Base-by-base conservation (phyloP, 1,140 invertebrate species). In the Psix sp. region DNA sequence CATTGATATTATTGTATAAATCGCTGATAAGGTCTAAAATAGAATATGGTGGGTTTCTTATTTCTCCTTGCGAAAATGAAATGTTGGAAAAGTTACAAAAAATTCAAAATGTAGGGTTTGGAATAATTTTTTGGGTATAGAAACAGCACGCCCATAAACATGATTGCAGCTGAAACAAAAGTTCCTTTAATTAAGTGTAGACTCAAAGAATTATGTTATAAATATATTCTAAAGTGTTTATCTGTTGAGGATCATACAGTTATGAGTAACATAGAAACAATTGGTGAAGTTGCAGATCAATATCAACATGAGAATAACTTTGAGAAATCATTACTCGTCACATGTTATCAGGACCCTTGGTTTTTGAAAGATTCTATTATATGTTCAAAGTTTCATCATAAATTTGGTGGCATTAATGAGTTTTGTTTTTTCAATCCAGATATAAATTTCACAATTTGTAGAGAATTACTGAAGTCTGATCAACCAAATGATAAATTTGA, bases 11-110 rank as follows among this genome's bases (percentile, higher is more conserved):
- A 2, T 15, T 75, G 3, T 75, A 63, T 26, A 60, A 36, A 29
- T n/a, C 56, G 7, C 16, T 75, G 6, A 66, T 75, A 3, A 59
- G 60, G 51, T 66, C 54, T 1, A 54, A 13, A 29, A 14, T 71
- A 10, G 74, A 71, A 15, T 77, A 74, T 42, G 56, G 66, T 4
- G 67, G 62, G 5, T 72, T 48, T 62, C 13, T 62, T 0, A 40
- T 70, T 1, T 54, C 16, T 11, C 54, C 42, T 6, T 56, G 21
- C 33, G 14, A 26, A 16, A 35, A 36, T 4, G 52, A 9, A n/a
- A 29, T 17, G 0, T 56, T 60, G 6, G 14, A 71, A 38, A 62
- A 66, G 54, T 24, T 76, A 11, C 36, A 66, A 43, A 62, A 43
- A 35, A 56, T 73, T 6, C 46, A 59, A 43, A 66, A 73, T 60